phyloP scores from a whole-genome alignment of 2,888 invertebrate genomes.

The Alloscopus bannaensis region DNA sequence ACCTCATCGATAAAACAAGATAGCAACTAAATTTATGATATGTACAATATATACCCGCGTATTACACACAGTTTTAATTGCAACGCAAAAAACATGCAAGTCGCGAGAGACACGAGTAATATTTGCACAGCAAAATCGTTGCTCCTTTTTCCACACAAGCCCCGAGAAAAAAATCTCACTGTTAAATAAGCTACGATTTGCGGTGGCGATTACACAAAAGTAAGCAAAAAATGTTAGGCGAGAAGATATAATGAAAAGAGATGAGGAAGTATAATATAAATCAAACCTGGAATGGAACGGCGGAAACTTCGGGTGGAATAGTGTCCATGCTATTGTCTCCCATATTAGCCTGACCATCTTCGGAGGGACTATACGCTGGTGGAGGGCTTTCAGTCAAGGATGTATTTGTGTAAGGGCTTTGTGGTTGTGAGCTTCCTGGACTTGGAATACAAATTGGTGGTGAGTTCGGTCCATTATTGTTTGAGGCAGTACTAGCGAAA shows the following conservation, averaged over 20 bases:
- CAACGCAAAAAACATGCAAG: neutral
- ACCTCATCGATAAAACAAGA: conserved; percentile 27
- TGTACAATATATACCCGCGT: too few relatives aligned
- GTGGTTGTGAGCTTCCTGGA: conserved; percentile 78
- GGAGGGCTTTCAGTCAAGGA: conserved; percentile 89
- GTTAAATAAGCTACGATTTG: too few relatives aligned
- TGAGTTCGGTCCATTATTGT: conserved; percentile 77
- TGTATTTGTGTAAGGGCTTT: conserved; percentile 81
- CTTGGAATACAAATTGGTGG: conserved; percentile 80
- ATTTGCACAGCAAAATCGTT: too few relatives aligned
- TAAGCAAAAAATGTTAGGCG: too few relatives aligned
- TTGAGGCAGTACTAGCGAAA: conserved; percentile 44
- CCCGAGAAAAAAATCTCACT: too few relatives aligned
- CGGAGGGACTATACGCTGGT: conserved; percentile 89
- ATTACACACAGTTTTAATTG: too few relatives aligned
- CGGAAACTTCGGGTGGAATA: conserved; percentile 84
- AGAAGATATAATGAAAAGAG: conserved; percentile 1
- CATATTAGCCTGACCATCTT: conserved; percentile 73
- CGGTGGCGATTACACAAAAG: too few relatives aligned
- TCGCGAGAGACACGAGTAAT: neutral
- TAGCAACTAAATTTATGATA: conserved; percentile 17
- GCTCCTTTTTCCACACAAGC: too few relatives aligned
- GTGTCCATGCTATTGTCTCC: conserved; percentile 78
- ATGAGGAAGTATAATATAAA: neutral
- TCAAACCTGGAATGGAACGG: conserved; percentile 81